phyloP scores from a whole-genome alignment of 1,140 invertebrate genomes.

The Calycopis cecrops region DNA sequence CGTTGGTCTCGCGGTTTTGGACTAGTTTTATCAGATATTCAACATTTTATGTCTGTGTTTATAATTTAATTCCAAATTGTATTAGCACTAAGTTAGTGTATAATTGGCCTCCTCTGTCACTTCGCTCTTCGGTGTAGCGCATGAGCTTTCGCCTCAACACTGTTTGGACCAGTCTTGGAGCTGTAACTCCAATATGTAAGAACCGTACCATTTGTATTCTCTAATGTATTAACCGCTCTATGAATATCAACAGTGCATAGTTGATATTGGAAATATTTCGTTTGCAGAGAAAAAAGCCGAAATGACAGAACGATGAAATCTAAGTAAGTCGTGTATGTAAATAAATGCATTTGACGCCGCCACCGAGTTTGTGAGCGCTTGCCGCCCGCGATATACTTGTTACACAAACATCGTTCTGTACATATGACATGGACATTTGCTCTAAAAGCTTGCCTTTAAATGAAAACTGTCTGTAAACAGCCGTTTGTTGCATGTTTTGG shows the following conservation, averaged over 20 bases:
- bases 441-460: too few species aligned
- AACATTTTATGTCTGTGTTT: conserved; percentile 7
- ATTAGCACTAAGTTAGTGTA: conserved; percentile 5
- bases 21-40: neutral
- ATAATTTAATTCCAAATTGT: conserved; percentile 7
- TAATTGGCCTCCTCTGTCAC: neutral
- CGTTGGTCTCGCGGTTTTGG: neutral
- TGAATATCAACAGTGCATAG: conserved; percentile 1
- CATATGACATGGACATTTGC: conserved; percentile 27
- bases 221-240: neutral
- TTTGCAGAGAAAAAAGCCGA: conserved; percentile 48
- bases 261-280: conserved; percentile 39
- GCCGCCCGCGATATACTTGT: conserved; percentile 23
- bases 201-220: neutral
- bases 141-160: conserved; percentile 21
- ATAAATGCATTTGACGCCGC: conserved; percentile 13
- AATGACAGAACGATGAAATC: conserved; percentile 64
- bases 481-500: too few species aligned
- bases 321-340: conserved; percentile 50
- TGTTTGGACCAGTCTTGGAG: conserved; percentile 19
- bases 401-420: conserved; percentile 49
- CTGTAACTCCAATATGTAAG: neutral
- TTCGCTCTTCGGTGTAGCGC: conserved; percentile 12
- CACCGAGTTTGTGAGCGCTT: conserved; percentile 26
- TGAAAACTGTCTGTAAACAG: too few species aligned